Percentiles rank a stretch among this genome's conserved stretches.
phyloP scores from a whole-genome alignment of 2,888 invertebrate species.

The Hartigia nigra region DNA sequence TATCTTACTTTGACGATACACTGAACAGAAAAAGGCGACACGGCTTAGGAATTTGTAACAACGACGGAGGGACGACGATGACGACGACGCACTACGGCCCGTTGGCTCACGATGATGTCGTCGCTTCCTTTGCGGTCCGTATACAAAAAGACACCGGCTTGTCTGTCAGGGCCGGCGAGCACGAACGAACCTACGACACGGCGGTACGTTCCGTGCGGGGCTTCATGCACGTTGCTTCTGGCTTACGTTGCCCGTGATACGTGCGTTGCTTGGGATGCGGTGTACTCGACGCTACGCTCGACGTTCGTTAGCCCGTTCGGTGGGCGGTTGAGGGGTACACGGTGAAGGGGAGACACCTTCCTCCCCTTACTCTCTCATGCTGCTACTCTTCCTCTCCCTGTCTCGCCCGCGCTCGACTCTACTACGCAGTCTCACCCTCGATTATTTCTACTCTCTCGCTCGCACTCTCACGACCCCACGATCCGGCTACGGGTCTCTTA shows the following conservation, averaged over 20 bases:
- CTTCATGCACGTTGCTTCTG: slow-evolving; percentile 32
- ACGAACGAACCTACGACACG: neutral
- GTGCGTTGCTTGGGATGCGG: slow-evolving; percentile 48
- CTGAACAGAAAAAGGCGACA: neutral
- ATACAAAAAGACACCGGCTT: neutral
- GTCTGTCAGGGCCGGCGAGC: neutral
- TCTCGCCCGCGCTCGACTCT: slow-evolving; percentile 9
- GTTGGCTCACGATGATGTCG: neutral
- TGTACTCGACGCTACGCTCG: slow-evolving; percentile 65
- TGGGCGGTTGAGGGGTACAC: slow-evolving; percentile 41
- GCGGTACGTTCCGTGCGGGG: slow-evolving; percentile 17
- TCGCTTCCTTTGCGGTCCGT: neutral
- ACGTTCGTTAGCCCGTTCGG: slow-evolving; percentile 62
- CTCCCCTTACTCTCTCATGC: slow-evolving; percentile 23
- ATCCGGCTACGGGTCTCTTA: slow-evolving; percentile 8
- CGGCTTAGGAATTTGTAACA: neutral
- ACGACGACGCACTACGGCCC: neutral
- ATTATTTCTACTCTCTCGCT: slow-evolving; percentile 32
- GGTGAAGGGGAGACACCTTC: slow-evolving; percentile 32
- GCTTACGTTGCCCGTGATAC: slow-evolving; percentile 22
- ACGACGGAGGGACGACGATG: neutral
- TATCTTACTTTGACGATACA: neutral
- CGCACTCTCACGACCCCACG: slow-evolving; percentile 2
- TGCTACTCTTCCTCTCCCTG: slow-evolving; percentile 23
- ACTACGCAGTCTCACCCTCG: slow-evolving; percentile 1